Evolutionary conservation across 2,888 invertebrate genomes (phyloP).

Genomic region (Lottia gigantea): DNA sequence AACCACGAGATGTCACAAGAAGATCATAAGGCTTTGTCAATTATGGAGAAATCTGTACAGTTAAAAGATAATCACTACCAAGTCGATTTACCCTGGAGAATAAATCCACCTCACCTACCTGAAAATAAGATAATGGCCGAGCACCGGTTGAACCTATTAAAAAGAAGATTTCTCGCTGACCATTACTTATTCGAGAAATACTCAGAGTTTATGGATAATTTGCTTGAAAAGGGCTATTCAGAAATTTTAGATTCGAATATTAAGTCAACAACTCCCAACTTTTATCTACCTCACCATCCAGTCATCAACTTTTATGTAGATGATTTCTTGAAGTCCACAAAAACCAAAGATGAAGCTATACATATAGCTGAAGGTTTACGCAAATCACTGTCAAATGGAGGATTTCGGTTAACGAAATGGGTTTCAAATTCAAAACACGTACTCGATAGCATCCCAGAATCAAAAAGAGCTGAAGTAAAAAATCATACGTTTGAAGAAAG

Average conservation of each 20-base stretch:
- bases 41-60: slow-evolving; percentile 15
- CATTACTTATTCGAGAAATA: slow-evolving; percentile 19
- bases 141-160: slow-evolving; percentile 3
- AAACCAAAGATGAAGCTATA: slow-evolving; percentile 10
- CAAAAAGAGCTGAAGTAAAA: slow-evolving; percentile 25
- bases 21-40: slow-evolving; percentile 28
- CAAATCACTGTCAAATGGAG: slow-evolving; percentile 15
- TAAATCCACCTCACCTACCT: slow-evolving; percentile 12
- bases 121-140: slow-evolving; percentile 16
- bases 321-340: slow-evolving; percentile 22
- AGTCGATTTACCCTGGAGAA: slow-evolving; percentile 23
- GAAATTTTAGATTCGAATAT: slow-evolving; percentile 11
- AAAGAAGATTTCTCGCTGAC: slow-evolving; percentile 16
- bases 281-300: slow-evolving; percentile 22
- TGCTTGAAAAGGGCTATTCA: slow-evolving; percentile 26
- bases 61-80: slow-evolving; percentile 19
- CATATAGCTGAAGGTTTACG: not conserved
- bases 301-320: slow-evolving; percentile 26
- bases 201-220: slow-evolving; percentile 15
- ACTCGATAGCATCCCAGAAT: slow-evolving; percentile 28
- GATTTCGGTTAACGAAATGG: slow-evolving; percentile 34
- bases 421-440: slow-evolving; percentile 30
- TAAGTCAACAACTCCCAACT: not conserved
- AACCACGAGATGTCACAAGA: slow-evolving; percentile 85
- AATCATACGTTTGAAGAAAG: slow-evolving; percentile 10